These are phyloP conservation scores for Holothuria leucospilota DNA, from an alignment of 53 echinoderm and acorn worm genomes.

Conservation along the genomic window DNA sequence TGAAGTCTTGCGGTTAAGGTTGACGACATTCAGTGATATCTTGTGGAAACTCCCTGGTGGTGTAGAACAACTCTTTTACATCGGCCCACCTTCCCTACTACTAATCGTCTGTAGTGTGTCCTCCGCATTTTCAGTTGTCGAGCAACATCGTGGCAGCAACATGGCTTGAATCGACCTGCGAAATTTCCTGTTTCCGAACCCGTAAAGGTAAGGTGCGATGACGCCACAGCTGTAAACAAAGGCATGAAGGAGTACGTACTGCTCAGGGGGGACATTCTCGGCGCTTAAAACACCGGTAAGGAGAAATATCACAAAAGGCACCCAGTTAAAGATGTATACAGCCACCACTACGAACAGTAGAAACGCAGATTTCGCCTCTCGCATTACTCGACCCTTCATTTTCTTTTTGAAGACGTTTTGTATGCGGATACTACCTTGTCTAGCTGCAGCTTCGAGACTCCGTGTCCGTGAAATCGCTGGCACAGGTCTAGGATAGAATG, in stretches of 20 bases:
- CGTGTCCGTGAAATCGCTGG: background rate
- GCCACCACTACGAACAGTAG: constrained; percentile 37
- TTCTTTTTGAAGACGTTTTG: constrained; percentile 11
- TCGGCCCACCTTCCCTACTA: no score
- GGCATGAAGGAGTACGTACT: constrained; percentile 4
- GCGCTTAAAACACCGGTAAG: constrained; percentile 17
- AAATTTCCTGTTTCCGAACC: constrained; percentile 45
- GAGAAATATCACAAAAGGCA: constrained; percentile 30
- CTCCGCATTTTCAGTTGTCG: no score
- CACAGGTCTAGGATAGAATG: background rate
- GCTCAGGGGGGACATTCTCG: background rate
- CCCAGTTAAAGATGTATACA: constrained; percentile 14
- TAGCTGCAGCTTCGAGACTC: background rate
- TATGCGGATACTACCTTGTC: background rate
- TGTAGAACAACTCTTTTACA: no score
- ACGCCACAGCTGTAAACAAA: constrained; percentile 40
- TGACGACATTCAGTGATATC: no score
- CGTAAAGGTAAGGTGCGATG: constrained; percentile 36
- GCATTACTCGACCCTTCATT: constrained; percentile 2
- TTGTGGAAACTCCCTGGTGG: no score
- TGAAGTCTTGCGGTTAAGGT: no score
- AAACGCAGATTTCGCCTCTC: constrained; percentile 36
- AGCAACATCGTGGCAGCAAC: no score
- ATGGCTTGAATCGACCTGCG: background rate
- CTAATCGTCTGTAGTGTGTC: no score